These are phyloP conservation scores for Periophthalmus modestus DNA, from an alignment of 2,113 vertebrate species.

Conservation along the genomic window DNA sequence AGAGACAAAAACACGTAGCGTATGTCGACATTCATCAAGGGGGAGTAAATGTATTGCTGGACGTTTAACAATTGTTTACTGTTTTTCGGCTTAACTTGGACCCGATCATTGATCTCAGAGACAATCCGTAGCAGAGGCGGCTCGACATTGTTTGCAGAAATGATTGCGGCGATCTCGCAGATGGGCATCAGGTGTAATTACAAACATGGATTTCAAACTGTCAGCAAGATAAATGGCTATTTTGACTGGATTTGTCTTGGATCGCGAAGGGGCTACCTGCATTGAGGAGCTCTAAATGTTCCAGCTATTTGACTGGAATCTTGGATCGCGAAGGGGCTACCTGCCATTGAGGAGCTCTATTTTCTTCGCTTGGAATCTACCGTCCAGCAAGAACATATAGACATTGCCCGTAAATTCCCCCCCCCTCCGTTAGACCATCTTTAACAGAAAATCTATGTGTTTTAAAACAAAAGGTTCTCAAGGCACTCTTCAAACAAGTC, in stretches of 20 bases:
- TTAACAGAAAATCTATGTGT: slow-evolving; percentile 64
- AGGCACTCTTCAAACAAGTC: background rate
- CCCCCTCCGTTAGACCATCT: slow-evolving; percentile 63
- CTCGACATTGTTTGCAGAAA: slow-evolving; percentile 53
- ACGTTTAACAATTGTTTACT: slow-evolving; percentile 65
- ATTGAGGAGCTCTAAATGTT: slow-evolving; percentile 56
- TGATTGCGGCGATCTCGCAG: slow-evolving; percentile 56
- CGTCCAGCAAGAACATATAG: slow-evolving; percentile 38
- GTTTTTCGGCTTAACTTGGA: slow-evolving; percentile 59
- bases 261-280: slow-evolving; percentile 38
- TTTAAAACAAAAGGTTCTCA: slow-evolving; percentile 44
- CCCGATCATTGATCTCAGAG: slow-evolving; percentile 68
- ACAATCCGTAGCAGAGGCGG: slow-evolving; percentile 35
- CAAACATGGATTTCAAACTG: slow-evolving; percentile 63
- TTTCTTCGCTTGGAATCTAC: slow-evolving; percentile 58
- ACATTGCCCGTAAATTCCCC: too few species aligned
- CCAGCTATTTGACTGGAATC: too few species aligned
- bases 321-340: too few species aligned
- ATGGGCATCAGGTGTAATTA: slow-evolving; percentile 67
- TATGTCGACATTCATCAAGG: slow-evolving; percentile 50
- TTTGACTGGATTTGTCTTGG: slow-evolving; percentile 70
- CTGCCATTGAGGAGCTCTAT: too few species aligned
- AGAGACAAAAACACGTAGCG: slow-evolving; percentile 37
- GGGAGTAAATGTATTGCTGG: slow-evolving; percentile 41
- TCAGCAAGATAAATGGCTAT: slow-evolving; percentile 67